Evolutionary conservation across 2,113 vertebrate genomes (phyloP).

Genomic region (Centrocercus urophasianus): DNA sequence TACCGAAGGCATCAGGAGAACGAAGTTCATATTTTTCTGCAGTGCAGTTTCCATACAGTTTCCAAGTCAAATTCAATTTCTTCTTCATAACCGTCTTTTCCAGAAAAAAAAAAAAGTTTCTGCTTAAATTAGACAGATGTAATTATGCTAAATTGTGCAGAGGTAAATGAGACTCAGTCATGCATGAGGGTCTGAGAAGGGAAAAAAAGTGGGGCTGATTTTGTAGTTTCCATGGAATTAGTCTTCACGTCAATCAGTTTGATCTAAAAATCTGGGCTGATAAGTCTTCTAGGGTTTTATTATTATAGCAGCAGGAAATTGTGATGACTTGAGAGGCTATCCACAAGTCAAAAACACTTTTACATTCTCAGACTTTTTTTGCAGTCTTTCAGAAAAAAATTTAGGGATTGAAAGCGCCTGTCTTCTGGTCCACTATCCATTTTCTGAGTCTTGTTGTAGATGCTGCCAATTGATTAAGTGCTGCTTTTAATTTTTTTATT

Average conservation of each 20-base stretch:
- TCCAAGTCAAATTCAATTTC: neutral
- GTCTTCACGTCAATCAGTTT: slow-evolving; percentile 27
- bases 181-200: slow-evolving; percentile 40
- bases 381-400: neutral
- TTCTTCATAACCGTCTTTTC: slow-evolving; percentile 3
- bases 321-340: slow-evolving; percentile 13
- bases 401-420: neutral
- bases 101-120: neutral
- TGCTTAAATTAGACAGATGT: neutral
- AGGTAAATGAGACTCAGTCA: slow-evolving; percentile 44
- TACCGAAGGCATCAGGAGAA: neutral
- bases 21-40: neutral
- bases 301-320: slow-evolving; percentile 34
- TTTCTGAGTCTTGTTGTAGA: neutral
- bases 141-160: slow-evolving; percentile 39
- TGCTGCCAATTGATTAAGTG: neutral
- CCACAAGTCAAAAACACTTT: neutral
- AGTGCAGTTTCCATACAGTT: neutral
- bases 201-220: neutral
- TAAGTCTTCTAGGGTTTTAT: slow-evolving; percentile 24
- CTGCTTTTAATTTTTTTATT: slow-evolving; percentile 37
- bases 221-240: slow-evolving; percentile 30
- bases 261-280: slow-evolving; percentile 29
- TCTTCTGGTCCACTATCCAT: neutral
- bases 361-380: slow-evolving; percentile 11